Evolutionary conservation across 2,113 vertebrate species (phyloP).

Genomic region (Puffinus mauretanicus): DNA sequence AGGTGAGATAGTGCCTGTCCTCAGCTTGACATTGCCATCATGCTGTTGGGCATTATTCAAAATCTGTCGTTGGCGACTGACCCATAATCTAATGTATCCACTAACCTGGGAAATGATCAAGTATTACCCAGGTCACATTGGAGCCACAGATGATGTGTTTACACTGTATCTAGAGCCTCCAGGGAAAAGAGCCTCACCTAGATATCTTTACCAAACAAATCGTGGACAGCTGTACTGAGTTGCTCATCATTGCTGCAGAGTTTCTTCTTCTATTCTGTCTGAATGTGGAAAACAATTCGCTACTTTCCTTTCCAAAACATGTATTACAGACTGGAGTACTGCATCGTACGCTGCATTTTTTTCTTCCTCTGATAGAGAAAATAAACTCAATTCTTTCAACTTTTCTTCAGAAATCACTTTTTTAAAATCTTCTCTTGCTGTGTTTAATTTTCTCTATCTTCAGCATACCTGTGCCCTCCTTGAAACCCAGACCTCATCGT

Average conservation of each 20-base stretch:
- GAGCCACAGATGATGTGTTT: not conserved
- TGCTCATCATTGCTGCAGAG: not conserved
- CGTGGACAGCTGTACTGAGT: not conserved
- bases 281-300: not conserved
- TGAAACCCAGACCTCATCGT: not conserved
- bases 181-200: not conserved
- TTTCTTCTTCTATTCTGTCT: not conserved
- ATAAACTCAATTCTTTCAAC: not conserved
- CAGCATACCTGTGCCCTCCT: not conserved
- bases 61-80: not conserved
- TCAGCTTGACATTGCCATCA: not conserved
- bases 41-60: not conserved
- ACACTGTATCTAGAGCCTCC: not conserved
- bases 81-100: not conserved
- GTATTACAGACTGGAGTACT: not conserved
- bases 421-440: not conserved
- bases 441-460: not conserved
- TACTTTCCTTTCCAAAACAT: not conserved
- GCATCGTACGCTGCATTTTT: not conserved
- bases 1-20: not conserved
- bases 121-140: not conserved
- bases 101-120: not conserved
- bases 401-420: not conserved
- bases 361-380: not conserved
- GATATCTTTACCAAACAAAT: not conserved